These are phyloP conservation scores for Pterophyllum scalare DNA, from an alignment of 2,113 vertebrate species.

Conservation along the genomic window DNA sequence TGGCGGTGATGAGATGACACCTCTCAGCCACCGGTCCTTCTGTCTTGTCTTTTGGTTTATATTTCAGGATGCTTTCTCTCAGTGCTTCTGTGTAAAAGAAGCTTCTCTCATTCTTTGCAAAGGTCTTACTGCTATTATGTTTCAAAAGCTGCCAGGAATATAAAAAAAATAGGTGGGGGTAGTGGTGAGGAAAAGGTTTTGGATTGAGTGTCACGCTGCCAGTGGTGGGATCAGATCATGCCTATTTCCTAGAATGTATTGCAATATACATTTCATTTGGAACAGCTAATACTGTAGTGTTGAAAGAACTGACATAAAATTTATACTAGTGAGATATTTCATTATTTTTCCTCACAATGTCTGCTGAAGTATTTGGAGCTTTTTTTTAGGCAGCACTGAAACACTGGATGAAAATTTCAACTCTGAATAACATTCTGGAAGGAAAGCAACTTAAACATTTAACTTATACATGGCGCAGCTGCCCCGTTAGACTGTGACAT, in stretches of 20 bases:
- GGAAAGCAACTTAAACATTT: background rate
- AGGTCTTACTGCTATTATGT: background rate
- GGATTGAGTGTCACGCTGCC: background rate
- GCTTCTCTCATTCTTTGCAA: background rate
- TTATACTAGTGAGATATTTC: background rate
- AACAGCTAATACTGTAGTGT: background rate
- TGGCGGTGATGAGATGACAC: slow-evolving; percentile 32
- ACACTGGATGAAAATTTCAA: background rate
- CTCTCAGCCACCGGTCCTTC: slow-evolving; percentile 9
- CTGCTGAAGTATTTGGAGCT: background rate
- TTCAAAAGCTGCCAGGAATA: slow-evolving; percentile 26
- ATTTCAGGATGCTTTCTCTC: background rate
- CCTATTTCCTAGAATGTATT: background rate
- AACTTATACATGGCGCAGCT: background rate
- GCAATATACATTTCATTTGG: background rate
- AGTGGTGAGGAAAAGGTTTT: background rate
- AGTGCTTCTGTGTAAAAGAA: background rate
- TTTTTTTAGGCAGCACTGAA: background rate
- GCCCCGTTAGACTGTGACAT: too few relatives aligned
- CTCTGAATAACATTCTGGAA: background rate
- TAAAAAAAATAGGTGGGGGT: background rate
- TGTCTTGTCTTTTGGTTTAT: background rate
- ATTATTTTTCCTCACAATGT: background rate
- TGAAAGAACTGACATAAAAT: background rate
- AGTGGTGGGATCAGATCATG: background rate